phyloP scores from a whole-genome alignment of 2,888 invertebrate genomes.

The Leucophora obtusa region DNA sequence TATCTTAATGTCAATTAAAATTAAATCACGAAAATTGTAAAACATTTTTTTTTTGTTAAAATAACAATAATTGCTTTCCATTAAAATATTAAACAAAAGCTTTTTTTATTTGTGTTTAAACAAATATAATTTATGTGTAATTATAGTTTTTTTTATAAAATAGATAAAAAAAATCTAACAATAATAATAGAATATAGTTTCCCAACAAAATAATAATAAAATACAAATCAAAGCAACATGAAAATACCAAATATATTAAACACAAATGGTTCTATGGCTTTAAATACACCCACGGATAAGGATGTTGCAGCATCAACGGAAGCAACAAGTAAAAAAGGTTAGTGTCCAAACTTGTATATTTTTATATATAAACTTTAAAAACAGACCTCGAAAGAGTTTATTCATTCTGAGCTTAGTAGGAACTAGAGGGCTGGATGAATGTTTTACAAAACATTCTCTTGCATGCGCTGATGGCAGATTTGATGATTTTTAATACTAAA shows the following conservation, averaged over 20 bases:
- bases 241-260: slow-evolving; percentile 57
- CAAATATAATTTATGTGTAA: slow-evolving; percentile 56
- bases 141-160: slow-evolving; percentile 28
- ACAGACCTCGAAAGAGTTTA: neutral
- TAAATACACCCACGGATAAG: slow-evolving; percentile 48
- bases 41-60: slow-evolving; percentile 15
- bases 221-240: slow-evolving; percentile 39
- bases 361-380: neutral
- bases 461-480: no score
- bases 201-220: neutral
- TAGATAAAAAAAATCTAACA: neutral
- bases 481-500: no score
- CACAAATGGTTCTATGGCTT: slow-evolving; percentile 59
- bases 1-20: slow-evolving; percentile 39
- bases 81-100: slow-evolving; percentile 32
- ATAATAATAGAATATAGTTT: slow-evolving; percentile 16
- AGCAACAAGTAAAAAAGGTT: slow-evolving; percentile 56
- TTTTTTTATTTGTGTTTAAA: slow-evolving; percentile 28
- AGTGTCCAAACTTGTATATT: slow-evolving; percentile 24
- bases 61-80: slow-evolving; percentile 48
- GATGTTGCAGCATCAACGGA: slow-evolving; percentile 36
- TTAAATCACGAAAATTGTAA: slow-evolving; percentile 43
- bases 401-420: neutral
- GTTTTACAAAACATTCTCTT: no score
- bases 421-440: no score